phyloP scores from a whole-genome alignment of 2,888 invertebrate genomes.

The Atrina japonica region DNA sequence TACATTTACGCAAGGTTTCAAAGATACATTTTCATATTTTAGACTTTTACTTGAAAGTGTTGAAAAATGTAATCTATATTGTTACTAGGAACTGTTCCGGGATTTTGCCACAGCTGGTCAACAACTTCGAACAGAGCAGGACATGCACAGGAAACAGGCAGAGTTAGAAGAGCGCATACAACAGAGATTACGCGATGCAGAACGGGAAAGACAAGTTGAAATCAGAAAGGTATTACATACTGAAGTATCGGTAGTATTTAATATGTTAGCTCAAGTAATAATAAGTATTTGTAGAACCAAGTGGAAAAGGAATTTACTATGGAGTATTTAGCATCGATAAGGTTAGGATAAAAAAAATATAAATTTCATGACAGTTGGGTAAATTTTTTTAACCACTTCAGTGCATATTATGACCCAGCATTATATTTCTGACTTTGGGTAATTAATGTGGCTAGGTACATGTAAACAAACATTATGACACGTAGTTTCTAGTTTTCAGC shows the following conservation, averaged over 20 bases:
- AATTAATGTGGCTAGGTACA: no score
- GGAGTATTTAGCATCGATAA: no score
- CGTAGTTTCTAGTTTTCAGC: no score
- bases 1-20: background rate
- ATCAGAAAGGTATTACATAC: slow-evolving; percentile 73
- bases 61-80: no score
- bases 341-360: no score
- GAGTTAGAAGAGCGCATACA: slow-evolving; percentile 72
- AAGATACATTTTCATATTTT: background rate
- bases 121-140: slow-evolving; percentile 70
- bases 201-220: slow-evolving; percentile 68
- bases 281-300: background rate
- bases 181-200: slow-evolving; percentile 63
- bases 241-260: background rate
- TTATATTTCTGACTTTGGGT: background rate
- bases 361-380: background rate
- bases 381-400: no score
- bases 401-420: no score
- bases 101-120: slow-evolving; percentile 70
- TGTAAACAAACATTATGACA: no score
- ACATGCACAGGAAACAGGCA: slow-evolving; percentile 70
- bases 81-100: slow-evolving; percentile 70
- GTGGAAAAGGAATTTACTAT: no score
- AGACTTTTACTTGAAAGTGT: background rate
- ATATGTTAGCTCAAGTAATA: no score